These are phyloP conservation scores for Botia almorhae DNA, from an alignment of 2,797 vertebrate genomes.

Conservation along the genomic window DNA sequence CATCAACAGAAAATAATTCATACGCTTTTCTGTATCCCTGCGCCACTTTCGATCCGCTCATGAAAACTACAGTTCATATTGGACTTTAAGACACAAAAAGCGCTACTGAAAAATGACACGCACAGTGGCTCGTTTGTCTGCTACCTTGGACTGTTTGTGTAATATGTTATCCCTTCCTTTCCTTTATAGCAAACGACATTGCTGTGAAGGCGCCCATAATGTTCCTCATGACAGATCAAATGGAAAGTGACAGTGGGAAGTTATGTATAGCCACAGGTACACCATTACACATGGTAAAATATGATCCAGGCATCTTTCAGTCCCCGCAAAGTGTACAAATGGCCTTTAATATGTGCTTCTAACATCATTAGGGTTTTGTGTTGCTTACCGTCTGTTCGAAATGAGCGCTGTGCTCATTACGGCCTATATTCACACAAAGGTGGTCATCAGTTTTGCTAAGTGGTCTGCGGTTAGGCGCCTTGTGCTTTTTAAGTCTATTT, in stretches of 20 bases:
- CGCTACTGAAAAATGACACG: slow-evolving; percentile 55
- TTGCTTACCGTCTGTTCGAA: slow-evolving; percentile 43
- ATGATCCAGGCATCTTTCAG: slow-evolving; percentile 39
- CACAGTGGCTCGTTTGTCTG: slow-evolving; percentile 58
- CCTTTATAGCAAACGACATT: slow-evolving; percentile 20
- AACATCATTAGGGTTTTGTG: slow-evolving; percentile 53
- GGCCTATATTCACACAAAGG: background rate
- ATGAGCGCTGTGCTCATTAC: slow-evolving; percentile 44
- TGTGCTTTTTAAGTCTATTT: background rate
- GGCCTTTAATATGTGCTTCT: slow-evolving; percentile 56
- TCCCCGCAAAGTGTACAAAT: slow-evolving; percentile 50
- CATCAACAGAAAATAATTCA: background rate
- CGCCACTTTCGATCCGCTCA: background rate
- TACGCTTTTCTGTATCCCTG: background rate
- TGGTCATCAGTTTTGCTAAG: slow-evolving; percentile 4
- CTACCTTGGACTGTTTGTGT: slow-evolving; percentile 61
- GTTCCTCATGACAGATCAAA: slow-evolving; percentile 62
- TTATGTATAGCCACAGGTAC: slow-evolving; percentile 56
- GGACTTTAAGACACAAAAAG: slow-evolving; percentile 58
- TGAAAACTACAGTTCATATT: slow-evolving; percentile 58
- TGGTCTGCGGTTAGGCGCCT: background rate
- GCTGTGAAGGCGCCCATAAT: slow-evolving; percentile 48
- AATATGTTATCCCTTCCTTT: slow-evolving; percentile 53
- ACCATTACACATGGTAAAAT: slow-evolving; percentile 59
- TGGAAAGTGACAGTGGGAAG: slow-evolving; percentile 59